Base-by-base conservation (phyloP, 2,113 vertebrate genomes). In the Trogon surrucura region DNA sequence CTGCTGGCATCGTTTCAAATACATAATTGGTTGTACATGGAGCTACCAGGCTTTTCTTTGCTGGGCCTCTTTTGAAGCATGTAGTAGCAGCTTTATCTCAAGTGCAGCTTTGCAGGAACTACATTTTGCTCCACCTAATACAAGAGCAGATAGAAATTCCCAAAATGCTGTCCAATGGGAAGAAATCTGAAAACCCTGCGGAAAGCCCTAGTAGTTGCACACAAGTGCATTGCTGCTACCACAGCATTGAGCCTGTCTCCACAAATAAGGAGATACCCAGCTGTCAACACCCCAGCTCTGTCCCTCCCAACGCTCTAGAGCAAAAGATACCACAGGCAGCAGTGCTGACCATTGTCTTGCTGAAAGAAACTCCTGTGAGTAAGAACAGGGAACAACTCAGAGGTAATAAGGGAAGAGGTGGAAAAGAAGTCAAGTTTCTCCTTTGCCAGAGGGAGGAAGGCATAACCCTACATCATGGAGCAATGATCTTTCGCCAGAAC, bases 391-490 rank as follows among this genome's bases (percentile, higher is more conserved):
- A 66, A 53, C 44, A 83, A 21, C 20, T 81, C 60, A 80, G 44
- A 54, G 8, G 29, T 45, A 64, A 20, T 21, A 90, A 60, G 4
- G 16, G 27, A 88, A n/a, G 32, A 72, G 6, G 3, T 48, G 16
- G 79, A 71, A 91, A 79, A 88, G 30, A 70, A 62, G 25, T 32
- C 21, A 74, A 62, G 9, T 29, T 62, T 74, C 29, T 62, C 36
- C 32, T 61, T 60, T 45, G 32, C 53, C 30, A 56, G 17, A 67
- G 51, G 12, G 8, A 57, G 51, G 21, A 80, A 91, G 67, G 34
- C 13, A 38, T 0, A 1, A 64, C 5, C 15, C 48, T 71, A 18
- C 7, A 6, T 29, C 80, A 70, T 0, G 2, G 27, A 74, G 27
- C 26, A 74, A 54, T 16, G 26, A 50, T 36, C 44, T 22, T 67